Evolutionary conservation across 2,888 invertebrate genomes (phyloP), one percentile per base, ranked within the genome.

Genomic region (Pyrochroa serraticornis): DNA sequence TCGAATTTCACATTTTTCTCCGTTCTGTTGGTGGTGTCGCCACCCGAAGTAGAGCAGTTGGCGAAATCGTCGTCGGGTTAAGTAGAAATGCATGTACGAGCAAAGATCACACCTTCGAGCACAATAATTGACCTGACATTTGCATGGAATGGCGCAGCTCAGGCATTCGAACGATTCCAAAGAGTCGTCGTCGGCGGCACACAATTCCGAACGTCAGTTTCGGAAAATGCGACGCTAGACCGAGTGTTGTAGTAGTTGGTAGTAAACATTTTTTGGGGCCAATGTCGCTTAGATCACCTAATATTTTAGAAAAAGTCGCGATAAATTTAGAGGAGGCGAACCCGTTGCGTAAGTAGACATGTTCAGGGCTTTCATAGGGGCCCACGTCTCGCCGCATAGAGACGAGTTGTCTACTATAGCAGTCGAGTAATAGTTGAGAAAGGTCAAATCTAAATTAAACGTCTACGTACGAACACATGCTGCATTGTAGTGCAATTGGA

Each of bases 381-480:
- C 38, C 32, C 47, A 12, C 42, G 32, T 35, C 33, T 41, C 52
- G 42, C 41, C 33, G 39, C 34, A 32, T 49, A 66, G 65, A 68
- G 72, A 72, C 74, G 62, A 57, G 49, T 66, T 67, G 74, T 74
- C 73, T 74, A 66, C 65, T 61, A 53, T 55, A 60, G 65, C 63
- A 67, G 57, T 54, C 50, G 45, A 61, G 64, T 50, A 65, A 70
- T 70, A 62, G 72, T 74, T 72, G 68, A 67, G 72, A 72, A 73
- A 73, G 74, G 73, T 73, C 72, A 74, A 65, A 71, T 68, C 67
- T 65, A 70, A 73, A 71, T 74, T 70, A 70, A 70, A 65, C 66
- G 63, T 59, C 66, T 59, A 63, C 60, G 60, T 42, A 51, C 51
- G 39, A 59, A 66, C 64, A 63, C 58, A 63, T 61, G 66, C 59